Base-by-base conservation (phyloP, 2,888 invertebrate species). In the Adineta ricciae region DNA sequence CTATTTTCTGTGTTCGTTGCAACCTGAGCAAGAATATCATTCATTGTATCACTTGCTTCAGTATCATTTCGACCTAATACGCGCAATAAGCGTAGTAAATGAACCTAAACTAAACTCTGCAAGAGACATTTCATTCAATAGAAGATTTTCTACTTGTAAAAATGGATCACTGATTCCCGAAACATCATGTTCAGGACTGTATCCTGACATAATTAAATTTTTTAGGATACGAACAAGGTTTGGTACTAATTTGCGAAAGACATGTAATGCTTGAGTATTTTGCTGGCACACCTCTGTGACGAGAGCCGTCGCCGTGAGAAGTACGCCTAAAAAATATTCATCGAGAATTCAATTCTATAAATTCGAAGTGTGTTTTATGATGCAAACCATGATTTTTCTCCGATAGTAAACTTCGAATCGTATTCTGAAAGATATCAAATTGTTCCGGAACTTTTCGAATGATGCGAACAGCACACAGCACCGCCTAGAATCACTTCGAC, bases 261-360 rank as follows among this genome's bases (percentile, higher is more conserved):
- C 97, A 91, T 94, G 94, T 88, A 98, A 92, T 3, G 98, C 97
- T 90, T 99, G 99, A 19, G 95, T 94, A 90, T 97, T 97, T 90
- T 95, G 94, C 91, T 97, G 97, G 91, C 99, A 99, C 98, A 99
- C 99, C 92, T 99, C 98, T 41, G 97, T 97, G 88, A 99, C 97
- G 86, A 99, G 93, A 85, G 97, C 96, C 83, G 99, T 96, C 50
- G 98, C 98, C 84, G 98, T 97, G 89, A 99, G 95, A 88, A 97
- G 93, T 85, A 98, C 97, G 89, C 96, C 95, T 95, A 91, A 83
- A 87, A 86, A 82, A 86, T 89, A n/a, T n/a, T n/a, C n/a, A n/a
- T n/a, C n/a, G n/a, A n/a, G n/a, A n/a, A n/a, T n/a, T n/a, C n/a
- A n/a, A n/a, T n/a, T n/a, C n/a, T n/a, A n/a, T n/a, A n/a, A n/a